phyloP scores from a whole-genome alignment of 2,797 vertebrate species.

The Steatocranus sp. region DNA sequence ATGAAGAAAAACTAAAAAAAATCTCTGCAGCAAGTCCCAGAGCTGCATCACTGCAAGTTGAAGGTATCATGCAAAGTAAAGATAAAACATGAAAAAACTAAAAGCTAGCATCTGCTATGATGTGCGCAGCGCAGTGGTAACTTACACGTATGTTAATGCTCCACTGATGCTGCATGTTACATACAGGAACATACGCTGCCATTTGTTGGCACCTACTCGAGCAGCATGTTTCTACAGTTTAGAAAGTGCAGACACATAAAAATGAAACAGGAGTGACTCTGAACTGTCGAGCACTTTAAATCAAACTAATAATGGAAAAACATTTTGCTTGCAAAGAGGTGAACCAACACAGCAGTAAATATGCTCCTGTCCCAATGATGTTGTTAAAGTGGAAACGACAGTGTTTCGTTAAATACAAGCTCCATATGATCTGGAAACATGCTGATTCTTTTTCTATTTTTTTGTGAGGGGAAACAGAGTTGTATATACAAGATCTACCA shows the following conservation, averaged over 20 bases:
- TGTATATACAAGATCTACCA: not conserved
- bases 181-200: accelerated
- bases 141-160: not conserved
- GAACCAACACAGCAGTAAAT: not conserved
- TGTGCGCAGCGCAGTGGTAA: accelerated
- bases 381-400: not conserved
- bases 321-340: not conserved
- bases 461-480: not conserved
- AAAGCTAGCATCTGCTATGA: not conserved
- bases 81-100: not conserved
- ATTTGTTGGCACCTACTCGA: accelerated
- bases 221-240: not conserved
- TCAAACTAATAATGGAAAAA: not conserved
- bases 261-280: not conserved
- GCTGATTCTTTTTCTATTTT: not conserved
- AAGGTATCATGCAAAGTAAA: not conserved
- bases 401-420: not conserved
- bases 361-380: not conserved
- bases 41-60: accelerated
- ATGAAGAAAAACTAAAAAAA: not conserved
- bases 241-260: not conserved
- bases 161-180: not conserved
- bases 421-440: not conserved
- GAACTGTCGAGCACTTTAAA: not conserved
- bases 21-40: not conserved